A percentile compares a stretch with the other conserved stretches of the same genome.
Conservation (phyloP, 2,113 vertebrate genomes). For the Ardeotis arabs region DNA sequence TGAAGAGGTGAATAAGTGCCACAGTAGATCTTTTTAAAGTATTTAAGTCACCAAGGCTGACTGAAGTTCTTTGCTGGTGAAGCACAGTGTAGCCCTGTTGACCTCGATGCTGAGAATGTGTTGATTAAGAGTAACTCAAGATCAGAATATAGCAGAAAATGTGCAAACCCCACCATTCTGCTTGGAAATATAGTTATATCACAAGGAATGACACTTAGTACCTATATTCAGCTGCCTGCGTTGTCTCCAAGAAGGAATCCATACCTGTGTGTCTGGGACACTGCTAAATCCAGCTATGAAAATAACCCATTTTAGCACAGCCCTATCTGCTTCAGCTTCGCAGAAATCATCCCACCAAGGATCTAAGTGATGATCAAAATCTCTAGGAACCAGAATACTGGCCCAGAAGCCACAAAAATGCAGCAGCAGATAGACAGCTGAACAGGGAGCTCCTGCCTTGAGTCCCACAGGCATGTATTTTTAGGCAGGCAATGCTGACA, state of each 20-base stretch:
- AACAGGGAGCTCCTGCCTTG: not conserved
- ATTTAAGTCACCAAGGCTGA: not conserved
- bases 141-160: not conserved
- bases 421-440: not conserved
- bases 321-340: not conserved
- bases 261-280: not conserved
- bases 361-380: not conserved
- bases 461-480: not conserved
- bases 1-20: not conserved
- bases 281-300: not conserved
- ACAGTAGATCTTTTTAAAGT: not conserved
- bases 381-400: not conserved
- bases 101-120: not conserved
- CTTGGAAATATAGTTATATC: not conserved
- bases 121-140: not conserved
- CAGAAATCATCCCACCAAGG: not conserved
- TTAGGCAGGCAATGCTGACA: not conserved
- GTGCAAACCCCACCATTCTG: not conserved
- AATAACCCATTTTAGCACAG: not conserved
- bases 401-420: not conserved
- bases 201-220: not conserved
- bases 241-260: not conserved
- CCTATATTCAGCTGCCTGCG: not conserved
- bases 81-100: not conserved
- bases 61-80: not conserved